phyloP scores from a whole-genome alignment of 2,888 invertebrate species.

The Drosophila yooni region DNA sequence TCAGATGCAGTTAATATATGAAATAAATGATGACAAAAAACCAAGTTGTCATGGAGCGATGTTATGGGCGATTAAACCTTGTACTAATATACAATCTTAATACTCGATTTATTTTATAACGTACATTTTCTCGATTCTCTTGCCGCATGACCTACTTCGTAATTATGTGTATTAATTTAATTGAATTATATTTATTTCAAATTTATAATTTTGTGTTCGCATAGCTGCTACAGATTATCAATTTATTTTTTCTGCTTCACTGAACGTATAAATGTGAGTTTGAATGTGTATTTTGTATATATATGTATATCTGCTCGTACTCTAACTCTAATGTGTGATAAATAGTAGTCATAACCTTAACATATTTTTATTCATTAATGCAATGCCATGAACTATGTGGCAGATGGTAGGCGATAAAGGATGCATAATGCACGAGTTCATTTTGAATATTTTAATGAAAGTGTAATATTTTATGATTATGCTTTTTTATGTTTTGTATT shows the following conservation, averaged over 20 bases:
- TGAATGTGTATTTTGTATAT: neutral
- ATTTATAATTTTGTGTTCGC: neutral
- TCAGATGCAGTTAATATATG: neutral
- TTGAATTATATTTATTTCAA: neutral
- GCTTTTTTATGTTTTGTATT: neutral
- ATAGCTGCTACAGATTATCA: neutral
- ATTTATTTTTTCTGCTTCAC: neutral
- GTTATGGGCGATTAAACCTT: neutral
- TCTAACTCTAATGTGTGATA: conserved; percentile 2
- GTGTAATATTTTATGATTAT: conserved; percentile 56
- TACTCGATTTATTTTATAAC: neutral
- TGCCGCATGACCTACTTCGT: neutral
- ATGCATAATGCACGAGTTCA: conserved; percentile 29
- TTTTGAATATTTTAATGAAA: conserved; percentile 68
- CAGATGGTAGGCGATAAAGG: conserved; percentile 16
- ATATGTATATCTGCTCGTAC: no score
- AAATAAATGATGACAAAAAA: neutral
- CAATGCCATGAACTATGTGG: conserved; percentile 37
- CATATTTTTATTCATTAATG: conserved; percentile 29
- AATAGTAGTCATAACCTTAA: conserved; percentile 28
- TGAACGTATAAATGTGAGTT: neutral
- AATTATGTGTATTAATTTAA: neutral
- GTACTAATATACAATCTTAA: neutral
- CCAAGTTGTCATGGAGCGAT: neutral
- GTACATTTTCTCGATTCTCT: neutral